A percentile compares a stretch with the other conserved stretches of the same genome.
These are phyloP conservation scores for Alentia gelatinosa DNA, from an alignment of 2,888 invertebrate species.

Conservation along the genomic window DNA sequence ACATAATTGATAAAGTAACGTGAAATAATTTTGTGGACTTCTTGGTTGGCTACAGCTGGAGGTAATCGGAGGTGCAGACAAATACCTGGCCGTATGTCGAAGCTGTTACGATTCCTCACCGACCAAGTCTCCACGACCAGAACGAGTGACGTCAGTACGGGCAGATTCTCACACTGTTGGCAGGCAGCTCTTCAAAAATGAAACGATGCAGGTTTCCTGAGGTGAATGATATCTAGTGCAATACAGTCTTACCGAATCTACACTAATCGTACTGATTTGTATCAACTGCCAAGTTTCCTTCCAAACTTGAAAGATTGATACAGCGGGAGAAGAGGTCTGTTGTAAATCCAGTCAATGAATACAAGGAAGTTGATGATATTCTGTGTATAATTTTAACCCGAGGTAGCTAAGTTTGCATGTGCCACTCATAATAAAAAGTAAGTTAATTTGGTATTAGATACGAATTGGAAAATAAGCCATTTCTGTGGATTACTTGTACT, in stretches of 20 bases:
- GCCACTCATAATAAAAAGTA: no score
- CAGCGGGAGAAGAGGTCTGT: no score
- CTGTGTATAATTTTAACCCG: no score
- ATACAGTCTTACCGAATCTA: background rate
- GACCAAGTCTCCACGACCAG: constrained; percentile 28
- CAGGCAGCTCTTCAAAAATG: constrained; percentile 16
- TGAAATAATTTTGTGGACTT: no score
- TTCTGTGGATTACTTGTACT: no score
- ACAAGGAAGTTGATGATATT: no score
- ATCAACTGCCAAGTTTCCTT: no score
- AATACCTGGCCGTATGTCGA: constrained; percentile 83
- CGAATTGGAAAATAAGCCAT: no score
- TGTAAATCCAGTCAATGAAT: no score
- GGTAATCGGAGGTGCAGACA: constrained; percentile 83
- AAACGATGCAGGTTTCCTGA: background rate
- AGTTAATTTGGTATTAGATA: no score
- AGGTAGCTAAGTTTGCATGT: no score
- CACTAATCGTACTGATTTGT: background rate
- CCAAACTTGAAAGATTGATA: no score
- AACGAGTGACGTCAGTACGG: background rate
- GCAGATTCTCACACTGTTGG: background rate
- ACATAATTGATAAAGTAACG: background rate
- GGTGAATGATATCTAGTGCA: background rate
- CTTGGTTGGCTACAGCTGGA: constrained; percentile 83
- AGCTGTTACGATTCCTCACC: constrained; percentile 76